phyloP scores from a whole-genome alignment of 2,113 vertebrate species.

The Microcebus tavaratra region DNA sequence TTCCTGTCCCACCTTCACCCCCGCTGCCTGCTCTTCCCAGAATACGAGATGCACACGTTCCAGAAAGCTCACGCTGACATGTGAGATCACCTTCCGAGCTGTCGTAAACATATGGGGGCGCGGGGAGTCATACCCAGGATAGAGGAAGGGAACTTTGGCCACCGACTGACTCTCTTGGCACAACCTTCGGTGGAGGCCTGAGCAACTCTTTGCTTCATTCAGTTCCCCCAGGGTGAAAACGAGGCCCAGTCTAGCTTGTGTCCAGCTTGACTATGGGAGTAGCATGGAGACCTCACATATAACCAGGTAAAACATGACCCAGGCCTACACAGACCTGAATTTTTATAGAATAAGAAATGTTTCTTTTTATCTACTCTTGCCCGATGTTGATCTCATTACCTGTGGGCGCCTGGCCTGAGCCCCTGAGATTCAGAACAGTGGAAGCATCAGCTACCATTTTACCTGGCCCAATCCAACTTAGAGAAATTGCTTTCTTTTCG shows the following conservation, averaged over 20 bases:
- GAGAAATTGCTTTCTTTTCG: neutral
- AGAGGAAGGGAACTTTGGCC: neutral
- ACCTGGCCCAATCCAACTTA: neutral
- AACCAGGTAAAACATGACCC: neutral
- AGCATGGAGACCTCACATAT: neutral
- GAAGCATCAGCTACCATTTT: neutral
- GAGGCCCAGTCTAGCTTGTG: neutral
- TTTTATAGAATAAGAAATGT: neutral
- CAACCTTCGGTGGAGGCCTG: neutral
- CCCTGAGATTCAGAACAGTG: neutral
- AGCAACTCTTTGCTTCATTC: constrained; percentile 8
- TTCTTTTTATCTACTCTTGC: neutral
- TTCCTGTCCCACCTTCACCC: constrained; percentile 74
- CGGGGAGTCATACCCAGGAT: neutral
- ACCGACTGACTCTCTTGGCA: neutral
- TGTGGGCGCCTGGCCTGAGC: neutral
- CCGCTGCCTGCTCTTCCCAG: constrained; percentile 49
- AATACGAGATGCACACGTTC: constrained; percentile 38
- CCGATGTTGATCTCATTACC: neutral
- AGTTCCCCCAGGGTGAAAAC: constrained; percentile 35
- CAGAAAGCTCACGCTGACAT: constrained; percentile 54
- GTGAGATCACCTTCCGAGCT: constrained; percentile 16
- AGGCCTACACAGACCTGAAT: neutral
- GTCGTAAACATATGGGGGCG: constrained; percentile 24
- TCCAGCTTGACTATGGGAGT: neutral